Evolutionary conservation across 2,888 invertebrate genomes (phyloP), one percentile per base, ranked within the genome.

Genomic region (Heliconius ethilla): DNA sequence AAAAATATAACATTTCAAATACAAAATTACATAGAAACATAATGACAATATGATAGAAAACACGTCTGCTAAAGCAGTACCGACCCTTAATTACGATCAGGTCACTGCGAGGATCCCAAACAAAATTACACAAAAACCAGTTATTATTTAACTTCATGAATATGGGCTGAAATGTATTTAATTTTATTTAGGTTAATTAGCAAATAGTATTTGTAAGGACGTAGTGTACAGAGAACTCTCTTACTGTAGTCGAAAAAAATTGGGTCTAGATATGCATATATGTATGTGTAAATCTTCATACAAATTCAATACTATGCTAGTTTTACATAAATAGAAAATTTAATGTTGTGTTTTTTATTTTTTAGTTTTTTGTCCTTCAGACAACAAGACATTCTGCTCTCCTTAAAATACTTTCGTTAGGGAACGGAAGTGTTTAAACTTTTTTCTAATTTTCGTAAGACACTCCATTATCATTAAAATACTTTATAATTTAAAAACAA

Each of bases 171-270:
- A 72, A 51, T 55, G 33, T 70, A 51, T 62, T 63, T 9, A 27
- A 40, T 37, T 40, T 51, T 70, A 76, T 72, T 65, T 76, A 72
- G 65, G 63, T 70, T 76, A 76, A 72, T 76, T 76, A 76, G 65
- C 18, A 62, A 65, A 76, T 15, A 70, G 25, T 37, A 37, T 33
- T n/a, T 72, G 70, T 81, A 81, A 75, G 78, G 72, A 77, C 80
- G 80, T 79, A 75, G 75, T 29, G 73, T 77, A 80, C 74, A n/a
- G 59, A 10, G n/a, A 40, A 40, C 5, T 70, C 2, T 33, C n/a
- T 55, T 9, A 13, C 6, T 27, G n/a, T n/a, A 3, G 22, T 22
- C 59, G 5, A 51, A 18, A 51, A 70, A 37, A n/a, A 40, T 66
- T 45, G 40, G 25, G 40, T 33, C 66, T 66, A 18, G 33, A 66